These are phyloP conservation scores for Ctenicera cuprea DNA, from an alignment of 2,888 invertebrate species.

Conservation along the genomic window DNA sequence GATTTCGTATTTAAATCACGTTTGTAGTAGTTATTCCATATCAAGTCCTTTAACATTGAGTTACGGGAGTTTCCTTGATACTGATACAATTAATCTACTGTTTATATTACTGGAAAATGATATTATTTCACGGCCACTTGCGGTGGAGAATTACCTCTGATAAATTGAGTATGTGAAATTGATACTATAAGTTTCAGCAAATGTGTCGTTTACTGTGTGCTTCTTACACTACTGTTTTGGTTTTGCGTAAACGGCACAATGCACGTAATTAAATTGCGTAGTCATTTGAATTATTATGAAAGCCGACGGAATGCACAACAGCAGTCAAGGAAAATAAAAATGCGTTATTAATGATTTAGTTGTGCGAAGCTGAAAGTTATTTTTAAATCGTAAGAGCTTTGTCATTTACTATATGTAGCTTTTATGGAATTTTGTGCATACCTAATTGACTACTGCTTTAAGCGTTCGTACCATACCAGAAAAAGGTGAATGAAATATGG, in stretches of 20 bases:
- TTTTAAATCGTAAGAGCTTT: too few species aligned
- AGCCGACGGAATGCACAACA: not conserved
- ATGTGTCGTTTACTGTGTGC: not conserved
- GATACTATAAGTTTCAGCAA: not conserved
- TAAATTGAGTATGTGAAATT: not conserved
- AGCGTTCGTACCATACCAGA: too few species aligned
- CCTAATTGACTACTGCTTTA: too few species aligned
- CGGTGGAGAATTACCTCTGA: not conserved
- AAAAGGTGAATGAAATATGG: too few species aligned
- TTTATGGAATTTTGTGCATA: too few species aligned
- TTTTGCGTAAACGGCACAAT: not conserved
- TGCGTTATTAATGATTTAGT: too few species aligned
- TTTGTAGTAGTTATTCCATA: not conserved
- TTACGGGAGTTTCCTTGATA: not conserved
- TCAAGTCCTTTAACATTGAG: not conserved
- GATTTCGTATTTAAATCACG: too few species aligned
- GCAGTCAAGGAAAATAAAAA: too few species aligned
- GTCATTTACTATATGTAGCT: too few species aligned
- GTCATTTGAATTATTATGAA: not conserved
- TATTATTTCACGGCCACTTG: constrained; percentile 16
- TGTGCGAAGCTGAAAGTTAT: too few species aligned
- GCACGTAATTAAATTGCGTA: constrained; percentile 3
- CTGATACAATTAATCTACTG: constrained; percentile 9
- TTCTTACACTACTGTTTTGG: not conserved
- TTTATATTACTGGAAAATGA: not conserved